phyloP scores from a whole-genome alignment of 2,888 invertebrate genomes.

The Aspidiotus rigidus region DNA sequence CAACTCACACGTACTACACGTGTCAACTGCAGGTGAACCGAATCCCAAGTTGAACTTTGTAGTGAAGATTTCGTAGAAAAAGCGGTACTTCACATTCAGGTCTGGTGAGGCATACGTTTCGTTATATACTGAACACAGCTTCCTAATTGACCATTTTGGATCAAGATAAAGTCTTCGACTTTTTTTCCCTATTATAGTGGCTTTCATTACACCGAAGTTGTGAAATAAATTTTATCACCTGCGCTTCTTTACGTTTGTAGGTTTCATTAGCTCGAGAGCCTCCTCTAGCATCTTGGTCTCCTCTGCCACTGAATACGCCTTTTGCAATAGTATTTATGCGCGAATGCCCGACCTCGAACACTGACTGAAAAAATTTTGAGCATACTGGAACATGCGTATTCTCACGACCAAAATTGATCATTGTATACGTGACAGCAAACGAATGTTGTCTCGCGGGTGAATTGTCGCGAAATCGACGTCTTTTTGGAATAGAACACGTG shows the following conservation, averaged over 20 bases:
- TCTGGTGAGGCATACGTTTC: not conserved
- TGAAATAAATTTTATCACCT: not conserved
- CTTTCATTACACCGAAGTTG: not conserved
- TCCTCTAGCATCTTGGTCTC: not conserved
- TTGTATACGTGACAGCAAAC: no score
- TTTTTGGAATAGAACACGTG: not conserved
- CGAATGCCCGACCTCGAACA: not conserved
- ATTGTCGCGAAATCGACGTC: no score
- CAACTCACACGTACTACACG: not conserved
- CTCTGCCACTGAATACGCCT: not conserved
- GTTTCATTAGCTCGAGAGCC: not conserved
- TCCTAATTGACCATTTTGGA: not conserved
- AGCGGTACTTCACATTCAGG: not conserved
- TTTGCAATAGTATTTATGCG: not conserved
- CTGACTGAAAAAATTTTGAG: not conserved
- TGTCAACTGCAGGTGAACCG: not conserved
- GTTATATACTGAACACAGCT: not conserved
- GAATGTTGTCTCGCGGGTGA: no score
- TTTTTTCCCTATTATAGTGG: not conserved
- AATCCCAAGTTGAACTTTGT: not conserved
- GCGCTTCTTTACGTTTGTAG: not conserved
- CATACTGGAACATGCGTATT: no score
- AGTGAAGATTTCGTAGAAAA: not conserved
- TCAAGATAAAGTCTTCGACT: not conserved
- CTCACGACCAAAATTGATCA: no score